Evolutionary conservation across 1,140 invertebrate species (phyloP).

Genomic region (Cephus cinctus): DNA sequence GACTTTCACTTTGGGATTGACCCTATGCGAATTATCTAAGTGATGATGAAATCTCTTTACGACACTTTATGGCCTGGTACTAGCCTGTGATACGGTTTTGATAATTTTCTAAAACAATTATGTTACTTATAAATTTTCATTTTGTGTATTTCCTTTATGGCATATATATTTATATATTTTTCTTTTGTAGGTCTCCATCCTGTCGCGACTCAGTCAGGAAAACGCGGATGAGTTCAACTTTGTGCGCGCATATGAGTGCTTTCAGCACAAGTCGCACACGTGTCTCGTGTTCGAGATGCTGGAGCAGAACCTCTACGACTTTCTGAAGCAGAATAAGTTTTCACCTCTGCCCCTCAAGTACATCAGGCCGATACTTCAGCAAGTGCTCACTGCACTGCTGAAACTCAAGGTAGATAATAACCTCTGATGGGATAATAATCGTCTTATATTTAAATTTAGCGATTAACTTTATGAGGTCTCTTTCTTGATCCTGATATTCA

Average conservation of each 20-base stretch:
- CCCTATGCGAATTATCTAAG: no score
- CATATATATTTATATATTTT: constrained; percentile 10
- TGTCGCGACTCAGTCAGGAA: constrained; percentile 96
- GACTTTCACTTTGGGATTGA: no score
- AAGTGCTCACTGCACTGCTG: constrained; percentile 96
- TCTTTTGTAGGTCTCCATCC: constrained; percentile 79
- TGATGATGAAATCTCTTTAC: no score
- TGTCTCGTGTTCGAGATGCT: constrained; percentile 99
- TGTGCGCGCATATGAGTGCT: constrained; percentile 99
- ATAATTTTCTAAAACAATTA: no score
- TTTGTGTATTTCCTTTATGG: no score
- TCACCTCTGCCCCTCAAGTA: constrained; percentile 96
- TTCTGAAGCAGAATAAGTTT: constrained; percentile 99
- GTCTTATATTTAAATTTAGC: no score
- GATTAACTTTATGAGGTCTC: no score
- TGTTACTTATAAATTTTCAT: no score
- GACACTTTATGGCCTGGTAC: no score
- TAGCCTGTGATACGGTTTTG: no score
- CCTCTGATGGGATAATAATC: no score
- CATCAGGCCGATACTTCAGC: constrained; percentile 97
- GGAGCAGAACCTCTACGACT: constrained; percentile 99
- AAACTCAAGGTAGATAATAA: constrained; percentile 97
- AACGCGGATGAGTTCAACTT: constrained; percentile 99
- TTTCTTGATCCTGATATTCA: no score
- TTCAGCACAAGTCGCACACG: constrained; percentile 99